A percentile compares a stretch with the other conserved stretches of the same genome.
These are phyloP conservation scores for Hystrix cristata DNA, from an alignment of 2,113 vertebrate genomes.

Conservation along the genomic window DNA sequence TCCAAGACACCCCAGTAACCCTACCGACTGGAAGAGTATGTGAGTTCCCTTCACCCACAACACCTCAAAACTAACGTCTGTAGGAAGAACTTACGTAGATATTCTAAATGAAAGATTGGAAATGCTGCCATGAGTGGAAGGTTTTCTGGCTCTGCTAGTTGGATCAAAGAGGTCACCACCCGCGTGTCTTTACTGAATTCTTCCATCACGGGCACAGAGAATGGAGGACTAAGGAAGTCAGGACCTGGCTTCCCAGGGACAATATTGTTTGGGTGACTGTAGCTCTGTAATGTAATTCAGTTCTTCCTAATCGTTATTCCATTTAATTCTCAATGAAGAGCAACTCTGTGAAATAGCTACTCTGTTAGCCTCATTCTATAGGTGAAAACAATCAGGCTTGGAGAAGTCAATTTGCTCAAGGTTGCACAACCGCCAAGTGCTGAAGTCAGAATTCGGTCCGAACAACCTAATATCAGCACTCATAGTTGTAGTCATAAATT, in stretches of 20 bases:
- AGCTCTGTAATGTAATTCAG: background rate
- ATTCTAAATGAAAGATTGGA: background rate
- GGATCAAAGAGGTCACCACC: background rate
- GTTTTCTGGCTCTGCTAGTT: background rate
- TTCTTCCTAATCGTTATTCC: background rate
- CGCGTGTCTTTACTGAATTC: background rate
- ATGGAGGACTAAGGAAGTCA: background rate
- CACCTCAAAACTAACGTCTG: background rate
- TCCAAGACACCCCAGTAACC: background rate
- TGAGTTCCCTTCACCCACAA: background rate
- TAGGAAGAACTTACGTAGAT: background rate
- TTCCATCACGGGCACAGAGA: background rate
- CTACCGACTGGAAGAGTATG: background rate
- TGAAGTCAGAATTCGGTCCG: background rate
- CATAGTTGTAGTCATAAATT: background rate
- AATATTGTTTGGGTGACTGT: background rate
- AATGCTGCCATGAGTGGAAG: background rate
- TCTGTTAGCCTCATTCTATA: no score
- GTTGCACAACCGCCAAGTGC: no score
- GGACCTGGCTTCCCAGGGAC: background rate
- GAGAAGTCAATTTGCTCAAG: background rate
- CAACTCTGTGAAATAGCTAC: background rate
- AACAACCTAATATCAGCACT: background rate
- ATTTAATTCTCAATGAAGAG: background rate
- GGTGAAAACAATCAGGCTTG: background rate